Evolutionary conservation across 1,140 invertebrate genomes (phyloP).

Genomic region (Physella acuta): DNA sequence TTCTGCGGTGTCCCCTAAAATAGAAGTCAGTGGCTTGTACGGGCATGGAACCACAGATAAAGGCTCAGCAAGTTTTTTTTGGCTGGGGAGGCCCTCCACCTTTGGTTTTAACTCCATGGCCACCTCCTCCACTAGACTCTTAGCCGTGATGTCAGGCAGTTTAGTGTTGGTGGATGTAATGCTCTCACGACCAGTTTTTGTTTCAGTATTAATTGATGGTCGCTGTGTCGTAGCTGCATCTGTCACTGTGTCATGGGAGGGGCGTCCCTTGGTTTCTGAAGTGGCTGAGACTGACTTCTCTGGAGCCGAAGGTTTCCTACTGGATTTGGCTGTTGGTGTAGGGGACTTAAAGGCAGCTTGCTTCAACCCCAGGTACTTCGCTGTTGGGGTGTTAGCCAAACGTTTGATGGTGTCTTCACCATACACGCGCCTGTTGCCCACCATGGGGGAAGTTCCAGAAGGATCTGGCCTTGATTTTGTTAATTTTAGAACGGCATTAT

Average conservation of each 20-base stretch:
- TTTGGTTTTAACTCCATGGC: not conserved
- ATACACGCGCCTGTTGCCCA: conserved; percentile 13
- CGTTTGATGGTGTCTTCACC: conserved; percentile 17
- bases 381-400: conserved; percentile 14
- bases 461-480: not conserved
- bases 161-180: too few relatives aligned
- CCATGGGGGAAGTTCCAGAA: not conserved
- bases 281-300: conserved; percentile 2
- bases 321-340: conserved; percentile 12
- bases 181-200: too few relatives aligned
- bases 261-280: not conserved
- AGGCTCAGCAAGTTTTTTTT: not conserved
- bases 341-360: not conserved
- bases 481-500: not conserved
- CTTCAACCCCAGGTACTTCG: conserved; percentile 16
- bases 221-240: conserved; percentile 1
- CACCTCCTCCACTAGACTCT: not conserved
- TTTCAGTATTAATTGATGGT: too few relatives aligned
- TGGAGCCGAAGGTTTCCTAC: not conserved
- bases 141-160: conserved; percentile 12
- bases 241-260: not conserved
- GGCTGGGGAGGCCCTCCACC: not conserved
- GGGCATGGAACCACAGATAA: conserved; percentile 2
- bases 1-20: not conserved
- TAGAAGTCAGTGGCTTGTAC: not conserved